Evolutionary conservation across 2,113 vertebrate genomes (phyloP).

Genomic region (Equus quagga): DNA sequence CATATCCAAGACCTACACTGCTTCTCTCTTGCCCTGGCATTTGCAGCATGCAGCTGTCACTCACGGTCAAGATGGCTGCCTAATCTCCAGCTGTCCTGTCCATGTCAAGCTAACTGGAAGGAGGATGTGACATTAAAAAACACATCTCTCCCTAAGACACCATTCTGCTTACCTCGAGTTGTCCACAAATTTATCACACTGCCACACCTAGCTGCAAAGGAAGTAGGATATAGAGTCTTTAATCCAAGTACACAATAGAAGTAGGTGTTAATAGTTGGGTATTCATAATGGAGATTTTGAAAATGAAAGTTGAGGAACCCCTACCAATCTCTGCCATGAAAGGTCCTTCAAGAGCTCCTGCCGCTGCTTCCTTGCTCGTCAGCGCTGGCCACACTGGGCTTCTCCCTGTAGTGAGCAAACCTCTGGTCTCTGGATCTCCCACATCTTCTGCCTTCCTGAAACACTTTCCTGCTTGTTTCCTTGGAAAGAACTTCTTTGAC

Average conservation of each 20-base stretch:
- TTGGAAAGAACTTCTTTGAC: not conserved
- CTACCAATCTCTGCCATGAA: not conserved
- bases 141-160: not conserved
- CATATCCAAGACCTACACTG: not conserved
- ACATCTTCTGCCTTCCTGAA: not conserved
- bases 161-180: not conserved
- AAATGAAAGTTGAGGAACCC: not conserved
- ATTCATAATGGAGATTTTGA: not conserved
- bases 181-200: not conserved
- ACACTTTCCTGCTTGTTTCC: not conserved
- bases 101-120: not conserved
- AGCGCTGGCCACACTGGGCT: not conserved
- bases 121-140: not conserved
- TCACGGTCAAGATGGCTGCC: not conserved
- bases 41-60: not conserved
- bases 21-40: not conserved
- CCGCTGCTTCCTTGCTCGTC: not conserved
- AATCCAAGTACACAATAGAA: not conserved
- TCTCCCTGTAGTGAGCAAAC: not conserved
- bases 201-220: not conserved
- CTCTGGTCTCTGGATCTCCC: not conserved
- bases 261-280: not conserved
- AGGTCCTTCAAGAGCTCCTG: not conserved
- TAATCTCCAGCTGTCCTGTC: not conserved
- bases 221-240: not conserved